These are phyloP conservation scores for Drosophila yakuba DNA, from an alignment of 1,140 invertebrate genomes.

Conservation along the genomic window DNA sequence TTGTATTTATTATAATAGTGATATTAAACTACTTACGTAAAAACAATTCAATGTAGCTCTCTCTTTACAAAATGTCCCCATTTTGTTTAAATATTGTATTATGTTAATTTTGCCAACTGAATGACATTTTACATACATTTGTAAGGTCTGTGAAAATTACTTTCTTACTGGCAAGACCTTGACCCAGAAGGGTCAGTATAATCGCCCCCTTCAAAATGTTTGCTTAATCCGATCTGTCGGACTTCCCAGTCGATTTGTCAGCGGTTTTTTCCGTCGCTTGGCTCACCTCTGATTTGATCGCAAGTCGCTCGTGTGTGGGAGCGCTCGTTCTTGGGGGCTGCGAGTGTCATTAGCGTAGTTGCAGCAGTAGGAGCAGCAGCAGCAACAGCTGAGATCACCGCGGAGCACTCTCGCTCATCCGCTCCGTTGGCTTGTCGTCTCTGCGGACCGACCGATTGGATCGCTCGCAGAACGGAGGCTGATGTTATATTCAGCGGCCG, in stretches of 20 bases:
- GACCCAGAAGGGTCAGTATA: too few species aligned
- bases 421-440: conserved; percentile 2
- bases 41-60: too few species aligned
- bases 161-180: too few species aligned
- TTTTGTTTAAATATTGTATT: too few species aligned
- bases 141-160: too few species aligned
- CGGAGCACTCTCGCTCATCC: conserved; percentile 49
- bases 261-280: background rate
- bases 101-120: too few species aligned
- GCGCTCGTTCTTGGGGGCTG: conserved; percentile 66
- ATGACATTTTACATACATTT: too few species aligned
- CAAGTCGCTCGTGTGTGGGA: conserved; percentile 62
- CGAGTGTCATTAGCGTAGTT: conserved; percentile 64
- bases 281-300: conserved; percentile 16
- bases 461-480: conserved; percentile 35
- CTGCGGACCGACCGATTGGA: conserved; percentile 1
- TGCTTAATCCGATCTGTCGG: too few species aligned
- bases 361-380: conserved; percentile 54
- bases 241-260: background rate
- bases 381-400: conserved; percentile 72
- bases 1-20: too few species aligned
- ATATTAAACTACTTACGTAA: too few species aligned
- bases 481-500: conserved; percentile 77
- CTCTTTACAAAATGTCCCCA: too few species aligned
- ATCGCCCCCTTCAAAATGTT: background rate